phyloP scores from a whole-genome alignment of 2,888 invertebrate genomes.

The Ditula angustiorana region DNA sequence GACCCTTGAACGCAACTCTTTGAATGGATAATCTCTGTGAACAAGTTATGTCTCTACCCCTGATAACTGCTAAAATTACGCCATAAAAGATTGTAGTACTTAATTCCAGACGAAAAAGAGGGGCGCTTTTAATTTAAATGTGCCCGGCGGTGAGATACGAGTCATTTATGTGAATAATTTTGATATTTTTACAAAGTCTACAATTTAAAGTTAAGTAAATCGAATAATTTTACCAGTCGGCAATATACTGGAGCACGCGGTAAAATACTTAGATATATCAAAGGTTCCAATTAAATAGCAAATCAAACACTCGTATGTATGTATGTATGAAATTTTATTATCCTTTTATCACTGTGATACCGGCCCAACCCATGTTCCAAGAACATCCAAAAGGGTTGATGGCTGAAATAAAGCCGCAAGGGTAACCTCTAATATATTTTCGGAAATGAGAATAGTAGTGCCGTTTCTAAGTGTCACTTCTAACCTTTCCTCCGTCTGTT shows the following conservation, averaged over 20 bases:
- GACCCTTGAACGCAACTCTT: slow-evolving; percentile 46
- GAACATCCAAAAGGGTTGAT: slow-evolving; percentile 28
- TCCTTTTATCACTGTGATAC: slow-evolving; percentile 5
- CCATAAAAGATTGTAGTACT: slow-evolving; percentile 21
- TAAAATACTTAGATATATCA: no score
- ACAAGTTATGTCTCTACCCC: slow-evolving; percentile 22
- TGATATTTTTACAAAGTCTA: slow-evolving; percentile 1
- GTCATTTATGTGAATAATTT: slow-evolving; percentile 11
- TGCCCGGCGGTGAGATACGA: slow-evolving; percentile 6
- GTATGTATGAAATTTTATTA: background rate
- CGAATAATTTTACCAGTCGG: no score
- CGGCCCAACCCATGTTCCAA: slow-evolving; percentile 13
- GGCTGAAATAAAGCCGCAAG: slow-evolving; percentile 31
- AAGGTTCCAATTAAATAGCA: no score
- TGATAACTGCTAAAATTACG: slow-evolving; percentile 31
- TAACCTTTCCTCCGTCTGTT: slow-evolving; percentile 61
- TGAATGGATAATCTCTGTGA: slow-evolving; percentile 52
- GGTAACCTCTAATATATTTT: slow-evolving; percentile 37
- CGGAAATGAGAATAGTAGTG: slow-evolving; percentile 40
- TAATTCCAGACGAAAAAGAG: slow-evolving; percentile 25
- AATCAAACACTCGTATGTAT: background rate
- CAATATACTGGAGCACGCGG: no score
- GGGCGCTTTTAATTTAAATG: slow-evolving; percentile 24
- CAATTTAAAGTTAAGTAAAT: no score
- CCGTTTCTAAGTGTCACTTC: slow-evolving; percentile 54